A percentile compares a stretch with the other conserved stretches of the same genome.
These are phyloP conservation scores for Drosophila triauraria DNA, from an alignment of 1,140 invertebrate species.

Conservation along the genomic window DNA sequence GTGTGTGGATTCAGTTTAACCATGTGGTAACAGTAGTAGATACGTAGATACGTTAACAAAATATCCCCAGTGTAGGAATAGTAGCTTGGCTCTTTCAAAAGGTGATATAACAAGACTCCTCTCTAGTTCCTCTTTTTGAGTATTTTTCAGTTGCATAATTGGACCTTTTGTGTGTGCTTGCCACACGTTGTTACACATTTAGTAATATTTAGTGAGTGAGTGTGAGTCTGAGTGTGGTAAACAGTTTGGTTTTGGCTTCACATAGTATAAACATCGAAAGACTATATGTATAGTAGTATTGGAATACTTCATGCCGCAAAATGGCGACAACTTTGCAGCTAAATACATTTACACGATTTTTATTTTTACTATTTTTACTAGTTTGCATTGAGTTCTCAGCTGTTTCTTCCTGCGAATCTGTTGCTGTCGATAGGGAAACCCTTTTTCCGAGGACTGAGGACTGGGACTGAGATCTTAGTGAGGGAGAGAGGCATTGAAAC, in stretches of 20 bases:
- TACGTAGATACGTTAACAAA: slow-evolving; percentile 43
- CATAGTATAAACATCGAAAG: slow-evolving; percentile 61
- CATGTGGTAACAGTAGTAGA: slow-evolving; percentile 37
- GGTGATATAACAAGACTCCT: slow-evolving; percentile 45
- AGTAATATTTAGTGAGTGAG: slow-evolving; percentile 58
- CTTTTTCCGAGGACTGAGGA: slow-evolving; percentile 14
- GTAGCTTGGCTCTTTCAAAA: slow-evolving; percentile 45
- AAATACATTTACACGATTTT: slow-evolving; percentile 39
- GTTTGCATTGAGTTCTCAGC: slow-evolving; percentile 2
- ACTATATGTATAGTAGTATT: slow-evolving; percentile 37
- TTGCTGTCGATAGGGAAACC: slow-evolving; percentile 20
- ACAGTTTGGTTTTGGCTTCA: slow-evolving; percentile 37
- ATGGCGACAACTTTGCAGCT: slow-evolving; percentile 40
- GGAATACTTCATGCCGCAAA: slow-evolving; percentile 48
- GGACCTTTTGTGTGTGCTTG: slow-evolving; percentile 71
- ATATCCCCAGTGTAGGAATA: slow-evolving; percentile 35
- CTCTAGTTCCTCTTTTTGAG: slow-evolving; percentile 33
- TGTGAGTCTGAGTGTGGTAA: slow-evolving; percentile 37
- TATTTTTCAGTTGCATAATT: slow-evolving; percentile 77
- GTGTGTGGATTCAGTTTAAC: slow-evolving; percentile 27
- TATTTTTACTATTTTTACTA: background rate
- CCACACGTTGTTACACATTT: slow-evolving; percentile 68
- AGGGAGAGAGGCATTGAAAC: slow-evolving; percentile 64
- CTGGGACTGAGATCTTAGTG: slow-evolving; percentile 35
- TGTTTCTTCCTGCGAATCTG: slow-evolving; percentile 12